Conservation (phyloP, 2,113 vertebrate genomes). For the Eulemur macaco region DNA sequence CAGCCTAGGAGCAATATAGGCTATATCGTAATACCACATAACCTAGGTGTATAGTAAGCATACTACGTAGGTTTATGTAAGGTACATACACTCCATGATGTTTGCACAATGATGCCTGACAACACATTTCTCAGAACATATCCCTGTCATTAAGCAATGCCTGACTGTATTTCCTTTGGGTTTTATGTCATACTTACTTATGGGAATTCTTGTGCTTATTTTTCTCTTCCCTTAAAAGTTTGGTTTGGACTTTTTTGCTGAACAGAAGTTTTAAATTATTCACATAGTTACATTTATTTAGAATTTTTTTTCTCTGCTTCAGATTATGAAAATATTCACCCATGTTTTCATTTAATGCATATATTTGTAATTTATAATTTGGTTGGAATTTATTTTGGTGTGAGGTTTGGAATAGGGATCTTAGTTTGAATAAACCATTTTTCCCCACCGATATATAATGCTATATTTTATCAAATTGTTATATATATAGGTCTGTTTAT, state of each 20-base stretch:
- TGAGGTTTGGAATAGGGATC: not conserved
- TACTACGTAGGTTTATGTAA: not conserved
- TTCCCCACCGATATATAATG: not conserved
- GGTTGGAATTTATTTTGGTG: not conserved
- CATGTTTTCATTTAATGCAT: not conserved
- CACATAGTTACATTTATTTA: not conserved
- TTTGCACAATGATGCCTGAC: not conserved
- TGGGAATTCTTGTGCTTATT: not conserved
- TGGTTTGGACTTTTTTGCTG: not conserved
- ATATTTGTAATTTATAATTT: not conserved
- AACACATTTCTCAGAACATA: not conserved
- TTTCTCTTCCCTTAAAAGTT: not conserved
- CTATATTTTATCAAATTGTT: not conserved
- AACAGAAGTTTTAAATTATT: constrained; percentile 18
- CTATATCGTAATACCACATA: not conserved
- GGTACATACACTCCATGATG: not conserved
- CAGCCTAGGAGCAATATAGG: not conserved
- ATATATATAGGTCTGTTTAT: not conserved
- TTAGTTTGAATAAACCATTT: not conserved
- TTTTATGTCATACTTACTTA: not conserved
- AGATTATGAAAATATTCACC: not conserved
- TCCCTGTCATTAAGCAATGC: not conserved
- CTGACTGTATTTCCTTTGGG: not conserved
- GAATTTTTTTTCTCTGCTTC: not conserved
- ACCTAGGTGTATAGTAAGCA: not conserved